Percentiles rank a stretch among this genome's conserved stretches.
Conservation (phyloP, 1,140 invertebrate species). For the Drosophila saltans region DNA sequence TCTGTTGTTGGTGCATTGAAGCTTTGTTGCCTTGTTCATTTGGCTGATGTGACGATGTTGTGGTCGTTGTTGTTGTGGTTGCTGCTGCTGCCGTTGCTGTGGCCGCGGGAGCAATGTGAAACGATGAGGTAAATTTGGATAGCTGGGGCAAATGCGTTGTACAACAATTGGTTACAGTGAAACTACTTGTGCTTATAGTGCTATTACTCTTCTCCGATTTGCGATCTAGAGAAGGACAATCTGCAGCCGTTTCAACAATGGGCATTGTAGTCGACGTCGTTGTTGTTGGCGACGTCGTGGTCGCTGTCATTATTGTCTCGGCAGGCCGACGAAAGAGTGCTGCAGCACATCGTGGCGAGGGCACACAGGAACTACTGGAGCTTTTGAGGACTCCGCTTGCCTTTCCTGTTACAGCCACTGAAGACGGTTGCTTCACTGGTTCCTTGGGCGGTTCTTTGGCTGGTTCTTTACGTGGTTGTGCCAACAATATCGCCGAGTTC, state of each 20-base stretch:
- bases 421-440: slow-evolving; percentile 17
- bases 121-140: slow-evolving; percentile 80
- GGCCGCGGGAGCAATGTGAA: slow-evolving; percentile 65
- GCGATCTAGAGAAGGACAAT: slow-evolving; percentile 66
- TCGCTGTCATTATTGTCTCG: slow-evolving; percentile 24
- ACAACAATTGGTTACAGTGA: slow-evolving; percentile 78
- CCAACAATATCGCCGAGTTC: slow-evolving; percentile 73
- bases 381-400: slow-evolving; percentile 55
- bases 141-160: slow-evolving; percentile 77
- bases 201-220: slow-evolving; percentile 82
- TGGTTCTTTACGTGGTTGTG: slow-evolving; percentile 34
- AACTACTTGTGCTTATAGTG: slow-evolving; percentile 75
- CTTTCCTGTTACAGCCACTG: slow-evolving; percentile 10
- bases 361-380: slow-evolving; percentile 59
- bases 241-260: slow-evolving; percentile 28
- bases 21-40: slow-evolving; percentile 38
- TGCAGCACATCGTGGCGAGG: slow-evolving; percentile 59
- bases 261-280: slow-evolving; percentile 29
- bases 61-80: slow-evolving; percentile 23
- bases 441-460: slow-evolving; percentile 18
- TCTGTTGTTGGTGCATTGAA: slow-evolving; percentile 8
- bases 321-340: slow-evolving; percentile 63
- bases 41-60: slow-evolving; percentile 17
- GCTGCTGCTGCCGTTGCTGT: slow-evolving; percentile 23
- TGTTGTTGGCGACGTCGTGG: slow-evolving; percentile 18